Evolutionary conservation across 2,797 vertebrate genomes (phyloP), one percentile per base, ranked within the genome.

Genomic region (Chromis chromis): DNA sequence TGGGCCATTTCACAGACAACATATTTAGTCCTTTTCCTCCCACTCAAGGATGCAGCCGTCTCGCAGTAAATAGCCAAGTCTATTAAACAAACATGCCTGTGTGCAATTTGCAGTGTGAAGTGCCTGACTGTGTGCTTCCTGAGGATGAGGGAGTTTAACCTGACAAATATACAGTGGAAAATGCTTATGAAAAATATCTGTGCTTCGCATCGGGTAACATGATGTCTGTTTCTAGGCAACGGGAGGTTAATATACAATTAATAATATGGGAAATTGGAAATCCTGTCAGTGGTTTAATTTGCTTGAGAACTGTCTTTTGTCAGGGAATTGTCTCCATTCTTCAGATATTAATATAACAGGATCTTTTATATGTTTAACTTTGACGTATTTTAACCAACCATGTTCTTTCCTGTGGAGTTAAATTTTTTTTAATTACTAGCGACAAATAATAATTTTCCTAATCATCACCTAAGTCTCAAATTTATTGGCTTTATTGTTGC

Each of bases 181-280:
- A 88, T 82, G 82, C 85, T 91, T 85, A 86, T 89, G 65, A 89
- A 86, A 78, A 82, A 87, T 85, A 81, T 81, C 74, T 68, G 67
- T 19, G 53, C 81, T 79, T 92, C 89, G 72, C 78, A 71, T 81
- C 36, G 57, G 67, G 78, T 78, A 50, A 60, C 56, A 70, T 75
- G 72, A 88, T 84, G 74, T 82, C 87, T 88, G 94, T 95, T 94
- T 86, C 93, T 91, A 95, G 87, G 94, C 92, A 94, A 95, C 93
- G 42, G 70, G 73, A 88, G 88, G 76, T 90, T 93, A 92, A 94
- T 93, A 86, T 92, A 92, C 92, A 94, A 93, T 94, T 94, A 91
- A 93, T 94, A 91, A 93, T 93, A 91, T 92, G 85, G 91, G 79
- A 92, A 87, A 90, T 88, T 93, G 83, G 84, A 89, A 91, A 89